These are phyloP conservation scores for Clarias platycephalus DNA, from an alignment of 2,797 vertebrate species.

Conservation along the genomic window DNA sequence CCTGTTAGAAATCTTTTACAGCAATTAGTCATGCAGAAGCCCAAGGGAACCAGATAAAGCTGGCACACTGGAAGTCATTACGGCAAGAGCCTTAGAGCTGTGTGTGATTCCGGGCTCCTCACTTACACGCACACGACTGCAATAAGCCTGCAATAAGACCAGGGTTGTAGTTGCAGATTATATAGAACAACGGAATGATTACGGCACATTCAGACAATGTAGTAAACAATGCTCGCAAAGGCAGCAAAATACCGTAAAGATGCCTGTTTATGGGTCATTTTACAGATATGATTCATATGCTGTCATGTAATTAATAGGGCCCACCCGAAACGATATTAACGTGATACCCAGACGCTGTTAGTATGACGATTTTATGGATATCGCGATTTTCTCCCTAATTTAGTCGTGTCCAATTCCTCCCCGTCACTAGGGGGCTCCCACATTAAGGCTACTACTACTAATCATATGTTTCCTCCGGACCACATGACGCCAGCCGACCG, in stretches of 20 bases:
- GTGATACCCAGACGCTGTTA: too few relatives aligned
- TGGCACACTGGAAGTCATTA: constrained; percentile 47
- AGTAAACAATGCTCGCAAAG: background rate
- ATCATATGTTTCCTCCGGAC: too few relatives aligned
- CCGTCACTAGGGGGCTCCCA: too few relatives aligned
- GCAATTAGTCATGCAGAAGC: constrained; percentile 41
- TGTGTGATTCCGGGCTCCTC: constrained; percentile 29
- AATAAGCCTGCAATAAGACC: constrained; percentile 23
- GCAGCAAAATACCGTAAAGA: background rate
- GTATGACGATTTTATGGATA: too few relatives aligned
- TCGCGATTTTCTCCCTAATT: too few relatives aligned
- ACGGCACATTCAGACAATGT: constrained; percentile 8
- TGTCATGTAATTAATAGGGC: background rate
- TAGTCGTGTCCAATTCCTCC: too few relatives aligned
- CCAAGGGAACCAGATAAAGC: constrained; percentile 45
- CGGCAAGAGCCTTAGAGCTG: constrained; percentile 27
- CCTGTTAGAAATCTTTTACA: constrained; percentile 38
- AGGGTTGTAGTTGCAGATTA: constrained; percentile 31
- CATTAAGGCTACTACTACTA: too few relatives aligned
- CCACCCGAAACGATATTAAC: too few relatives aligned
- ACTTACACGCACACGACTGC: constrained; percentile 12
- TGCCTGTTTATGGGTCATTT: background rate
- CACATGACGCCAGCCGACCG: too few relatives aligned
- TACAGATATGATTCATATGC: background rate
- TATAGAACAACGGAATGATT: constrained; percentile 15